Base-by-base conservation (phyloP, 2,113 vertebrate species). In the Pteruthius melanotis region DNA sequence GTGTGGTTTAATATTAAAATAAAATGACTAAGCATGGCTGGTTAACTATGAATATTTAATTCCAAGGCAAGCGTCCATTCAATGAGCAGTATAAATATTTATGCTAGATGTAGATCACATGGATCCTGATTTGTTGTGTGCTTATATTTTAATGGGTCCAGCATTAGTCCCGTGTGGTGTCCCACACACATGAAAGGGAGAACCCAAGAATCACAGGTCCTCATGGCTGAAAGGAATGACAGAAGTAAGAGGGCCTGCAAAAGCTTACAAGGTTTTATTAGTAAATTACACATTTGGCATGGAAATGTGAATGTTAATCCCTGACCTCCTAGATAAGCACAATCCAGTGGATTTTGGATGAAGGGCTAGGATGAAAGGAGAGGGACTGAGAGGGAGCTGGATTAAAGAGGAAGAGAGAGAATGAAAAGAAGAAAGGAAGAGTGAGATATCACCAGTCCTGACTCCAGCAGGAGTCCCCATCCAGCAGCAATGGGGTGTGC, bases 41-140 rank as follows among this genome's bases (percentile, higher is more conserved):
- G 16, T 77, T 77, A 77, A 59, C 37, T 22, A 37, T 33, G 44
- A 94, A 79, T 78, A 68, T 78, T 95, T 53, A 87, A 87, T 56
- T 37, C 31, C 1, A 3, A 75, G 79, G 74, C 49, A 87, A 87
- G 57, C 11, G 18, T 9, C 15, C 31, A 44, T 92, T 94, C 40
- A 71, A 78, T 82, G 18, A 66, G 6, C 28, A 49, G 28, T 78
- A 49, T 39, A 94, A 94, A 84, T 83, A 84, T 84, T 83, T 71
- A 78, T 70, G 47, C 30, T 87, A 90, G 60, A 78, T 63, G 15
- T 65, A 86, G 42, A 63, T 68, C 33, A 68, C 14, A 13, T 53
- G n/a, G 42, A 65, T 81, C 76, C 42, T 75, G 53, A 68, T 78
- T 82, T 79, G 9, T 56, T 61, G 3, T 50, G 15, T 68, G 9